These are phyloP conservation scores for Hozukius guyotensis DNA, from an alignment of 2,797 vertebrate genomes.

Conservation along the genomic window DNA sequence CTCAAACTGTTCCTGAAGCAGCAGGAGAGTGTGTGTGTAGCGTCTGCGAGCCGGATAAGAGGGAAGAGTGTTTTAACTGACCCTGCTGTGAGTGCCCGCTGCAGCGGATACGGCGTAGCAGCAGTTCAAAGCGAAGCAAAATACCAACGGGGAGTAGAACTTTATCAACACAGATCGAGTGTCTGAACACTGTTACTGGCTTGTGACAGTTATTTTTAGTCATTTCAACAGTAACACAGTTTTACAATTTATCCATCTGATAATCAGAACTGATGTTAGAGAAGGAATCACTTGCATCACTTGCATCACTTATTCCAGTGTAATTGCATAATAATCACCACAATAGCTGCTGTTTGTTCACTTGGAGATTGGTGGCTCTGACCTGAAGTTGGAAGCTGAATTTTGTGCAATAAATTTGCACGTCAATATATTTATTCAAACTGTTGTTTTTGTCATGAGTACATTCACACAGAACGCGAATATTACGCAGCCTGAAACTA, in stretches of 20 bases:
- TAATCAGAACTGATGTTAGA: not conserved
- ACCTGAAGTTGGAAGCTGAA: not conserved
- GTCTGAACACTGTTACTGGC: slow-evolving; percentile 1
- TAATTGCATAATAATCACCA: not conserved
- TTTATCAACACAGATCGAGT: slow-evolving; percentile 48
- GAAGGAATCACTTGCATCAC: not conserved
- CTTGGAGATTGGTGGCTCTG: not conserved
- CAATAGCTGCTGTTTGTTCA: no score
- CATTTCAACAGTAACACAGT: not conserved
- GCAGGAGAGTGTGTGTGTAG: slow-evolving; percentile 29
- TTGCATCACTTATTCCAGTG: not conserved
- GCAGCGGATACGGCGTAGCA: slow-evolving; percentile 40
- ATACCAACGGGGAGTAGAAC: slow-evolving; percentile 34
- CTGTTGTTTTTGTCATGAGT: no score
- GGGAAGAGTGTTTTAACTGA: slow-evolving; percentile 58
- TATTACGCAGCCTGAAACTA: no score
- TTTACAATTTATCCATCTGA: not conserved
- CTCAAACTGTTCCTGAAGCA: slow-evolving; percentile 37
- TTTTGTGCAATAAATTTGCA: no score
- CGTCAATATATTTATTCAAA: no score
- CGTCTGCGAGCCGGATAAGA: slow-evolving; percentile 45
- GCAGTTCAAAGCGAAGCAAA: slow-evolving; percentile 59
- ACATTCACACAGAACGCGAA: no score
- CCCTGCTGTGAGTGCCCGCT: slow-evolving; percentile 59
- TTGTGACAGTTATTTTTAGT: slow-evolving; percentile 15